Percentiles rank a stretch among this genome's conserved stretches.
phyloP scores from a whole-genome alignment of 2,797 vertebrate genomes.

The Channallabes apus region DNA sequence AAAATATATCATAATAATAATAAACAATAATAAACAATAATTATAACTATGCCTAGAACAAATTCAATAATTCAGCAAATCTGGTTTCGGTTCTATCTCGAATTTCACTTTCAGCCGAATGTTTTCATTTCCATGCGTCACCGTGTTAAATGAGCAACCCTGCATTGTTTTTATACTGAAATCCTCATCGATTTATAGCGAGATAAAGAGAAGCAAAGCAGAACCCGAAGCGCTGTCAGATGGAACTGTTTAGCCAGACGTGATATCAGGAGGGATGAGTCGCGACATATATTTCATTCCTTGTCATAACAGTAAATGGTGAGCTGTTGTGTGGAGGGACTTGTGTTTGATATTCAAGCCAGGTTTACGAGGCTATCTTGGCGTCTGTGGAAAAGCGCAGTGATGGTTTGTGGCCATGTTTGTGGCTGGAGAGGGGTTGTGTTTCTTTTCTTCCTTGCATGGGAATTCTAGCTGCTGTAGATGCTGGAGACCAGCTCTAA shows the following conservation, averaged over 20 bases:
- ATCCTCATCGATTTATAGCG: background rate
- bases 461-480: background rate
- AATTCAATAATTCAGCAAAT: background rate
- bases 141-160: background rate
- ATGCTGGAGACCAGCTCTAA: background rate
- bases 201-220: background rate
- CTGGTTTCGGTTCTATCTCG: background rate
- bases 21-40: background rate
- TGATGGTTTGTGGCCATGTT: background rate
- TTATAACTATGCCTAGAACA: background rate
- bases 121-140: background rate
- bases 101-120: slow-evolving; percentile 2
- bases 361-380: background rate
- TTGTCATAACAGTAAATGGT: background rate
- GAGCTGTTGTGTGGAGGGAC: background rate
- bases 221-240: background rate
- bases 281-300: background rate
- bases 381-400: background rate
- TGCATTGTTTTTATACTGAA: background rate
- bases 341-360: background rate
- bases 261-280: background rate
- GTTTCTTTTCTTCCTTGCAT: background rate
- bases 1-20: too few species aligned
- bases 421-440: background rate
- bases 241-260: background rate